Base-by-base conservation (phyloP, 2,113 vertebrate genomes). In the Xenus cinereus region DNA sequence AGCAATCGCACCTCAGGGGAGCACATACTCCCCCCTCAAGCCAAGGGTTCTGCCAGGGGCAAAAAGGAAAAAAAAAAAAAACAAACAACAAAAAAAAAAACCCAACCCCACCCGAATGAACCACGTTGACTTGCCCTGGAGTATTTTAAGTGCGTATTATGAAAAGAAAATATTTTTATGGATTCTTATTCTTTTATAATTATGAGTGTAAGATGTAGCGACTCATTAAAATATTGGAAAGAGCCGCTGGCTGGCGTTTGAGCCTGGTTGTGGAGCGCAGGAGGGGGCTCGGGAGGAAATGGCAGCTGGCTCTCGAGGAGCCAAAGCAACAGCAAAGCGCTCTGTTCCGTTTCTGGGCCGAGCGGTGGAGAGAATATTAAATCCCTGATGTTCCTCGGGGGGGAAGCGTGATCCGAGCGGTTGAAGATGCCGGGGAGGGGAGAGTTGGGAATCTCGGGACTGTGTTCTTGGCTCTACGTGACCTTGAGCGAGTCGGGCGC, bases 161-260 rank as follows among this genome's bases (percentile, higher is more conserved):
- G 98, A 98, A 99, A 99, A 99, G 98, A 99, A 98, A 98, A 98
- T 99, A 99, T 99, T 99, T 99, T 99, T 99, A 99, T 99, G 98
- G 95, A 98, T 98, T 99, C 98, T 99, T 99, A 99, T 98, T 99
- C 98, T 99, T 99, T 98, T 98, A 98, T 99, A 98, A 98, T 98
- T 98, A 98, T 98, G 98, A 96, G 98, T 97, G 97, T 98, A 98
- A 98, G 97, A 98, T 97, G 98, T 98, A 98, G 98, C 97, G 87
- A 97, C 98, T 98, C 98, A 98, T 98, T 98, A 98, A 98, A 98
- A 89, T 95, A 96, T 97, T 98, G 97, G 96, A 95, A 94, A 96
- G 72, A 92, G 10, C 17, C 4, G 6, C 17, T 33, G 76, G 50
- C 21, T 35, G 72, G 66, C 19, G 2, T 51, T 9, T 7, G 51